A percentile compares a stretch with the other conserved stretches of the same genome.
phyloP scores from a whole-genome alignment of 2,113 vertebrate species.

The Myrmecobius fasciatus region DNA sequence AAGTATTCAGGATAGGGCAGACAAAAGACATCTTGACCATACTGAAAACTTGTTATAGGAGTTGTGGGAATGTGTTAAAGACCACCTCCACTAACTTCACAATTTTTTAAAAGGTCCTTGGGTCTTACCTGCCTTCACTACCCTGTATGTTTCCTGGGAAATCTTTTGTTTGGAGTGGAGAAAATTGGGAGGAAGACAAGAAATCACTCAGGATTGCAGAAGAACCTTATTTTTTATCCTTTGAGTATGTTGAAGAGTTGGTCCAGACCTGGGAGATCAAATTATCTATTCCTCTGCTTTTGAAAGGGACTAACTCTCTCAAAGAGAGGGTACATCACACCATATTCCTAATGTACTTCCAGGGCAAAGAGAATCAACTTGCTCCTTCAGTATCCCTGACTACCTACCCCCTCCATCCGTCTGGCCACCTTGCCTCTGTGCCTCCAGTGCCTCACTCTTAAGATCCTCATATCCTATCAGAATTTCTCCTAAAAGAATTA shows the following conservation, averaged over 20 bases:
- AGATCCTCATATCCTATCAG: background rate
- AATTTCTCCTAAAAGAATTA: slow-evolving; percentile 7
- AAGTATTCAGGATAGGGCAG: background rate
- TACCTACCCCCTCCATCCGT: background rate
- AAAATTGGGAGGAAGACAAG: background rate
- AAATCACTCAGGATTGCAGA: background rate
- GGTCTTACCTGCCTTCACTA: background rate
- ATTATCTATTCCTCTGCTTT: background rate
- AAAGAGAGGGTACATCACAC: background rate
- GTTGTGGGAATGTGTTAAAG: background rate
- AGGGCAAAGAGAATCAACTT: background rate
- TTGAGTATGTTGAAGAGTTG: background rate
- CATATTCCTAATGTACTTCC: rapidly evolving
- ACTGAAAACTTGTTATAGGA: background rate
- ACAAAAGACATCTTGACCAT: background rate
- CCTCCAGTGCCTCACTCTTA: background rate
- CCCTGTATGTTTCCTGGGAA: background rate
- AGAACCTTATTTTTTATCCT: background rate
- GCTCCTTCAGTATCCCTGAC: background rate
- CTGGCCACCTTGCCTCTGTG: background rate
- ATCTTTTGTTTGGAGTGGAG: background rate
- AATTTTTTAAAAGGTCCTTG: background rate
- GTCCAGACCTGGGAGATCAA: background rate
- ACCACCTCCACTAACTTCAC: background rate
- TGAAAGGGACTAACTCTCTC: background rate